Percentiles rank a stretch among this genome's conserved stretches.
Conservation (phyloP, 2,888 invertebrate species). For the Mongoloraphidia duomilia region DNA sequence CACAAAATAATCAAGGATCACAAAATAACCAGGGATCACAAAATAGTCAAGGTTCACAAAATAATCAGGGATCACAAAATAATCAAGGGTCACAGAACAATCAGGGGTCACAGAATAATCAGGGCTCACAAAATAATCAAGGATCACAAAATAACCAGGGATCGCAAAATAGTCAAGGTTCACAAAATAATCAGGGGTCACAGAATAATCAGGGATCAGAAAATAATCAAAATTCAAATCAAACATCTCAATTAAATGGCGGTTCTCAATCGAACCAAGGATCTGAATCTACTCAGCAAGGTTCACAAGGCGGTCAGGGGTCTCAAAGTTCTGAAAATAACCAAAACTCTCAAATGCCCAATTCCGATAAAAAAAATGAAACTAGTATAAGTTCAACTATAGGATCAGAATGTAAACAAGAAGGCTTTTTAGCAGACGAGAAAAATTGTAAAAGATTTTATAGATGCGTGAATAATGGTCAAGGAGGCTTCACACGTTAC, state of each 20-base stretch:
- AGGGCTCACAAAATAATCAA: neutral
- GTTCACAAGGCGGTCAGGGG: too few species aligned
- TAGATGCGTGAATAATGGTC: constrained; percentile 20
- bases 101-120: neutral
- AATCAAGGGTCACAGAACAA: neutral
- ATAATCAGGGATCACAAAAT: neutral
- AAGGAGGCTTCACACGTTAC: constrained; percentile 23
- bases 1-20: neutral
- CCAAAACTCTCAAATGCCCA: neutral
- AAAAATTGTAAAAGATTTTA: constrained; percentile 24
- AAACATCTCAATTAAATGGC: neutral
- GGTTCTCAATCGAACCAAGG: neutral
- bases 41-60: neutral
- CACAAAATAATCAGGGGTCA: neutral
- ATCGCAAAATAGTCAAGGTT: neutral
- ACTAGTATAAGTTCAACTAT: too few species aligned
- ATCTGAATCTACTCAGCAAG: neutral
- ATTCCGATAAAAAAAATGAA: too few species aligned
- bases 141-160: neutral
- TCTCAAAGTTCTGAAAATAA: neutral
- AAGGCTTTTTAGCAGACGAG: constrained; percentile 23
- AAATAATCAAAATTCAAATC: neutral
- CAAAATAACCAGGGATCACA: neutral
- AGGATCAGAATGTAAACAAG: constrained; percentile 15
- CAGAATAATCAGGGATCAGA: neutral